Percentiles rank a stretch among this genome's conserved stretches.
These are phyloP conservation scores for Drosophila borborema DNA, from an alignment of 2,888 invertebrate species.

Conservation along the genomic window DNA sequence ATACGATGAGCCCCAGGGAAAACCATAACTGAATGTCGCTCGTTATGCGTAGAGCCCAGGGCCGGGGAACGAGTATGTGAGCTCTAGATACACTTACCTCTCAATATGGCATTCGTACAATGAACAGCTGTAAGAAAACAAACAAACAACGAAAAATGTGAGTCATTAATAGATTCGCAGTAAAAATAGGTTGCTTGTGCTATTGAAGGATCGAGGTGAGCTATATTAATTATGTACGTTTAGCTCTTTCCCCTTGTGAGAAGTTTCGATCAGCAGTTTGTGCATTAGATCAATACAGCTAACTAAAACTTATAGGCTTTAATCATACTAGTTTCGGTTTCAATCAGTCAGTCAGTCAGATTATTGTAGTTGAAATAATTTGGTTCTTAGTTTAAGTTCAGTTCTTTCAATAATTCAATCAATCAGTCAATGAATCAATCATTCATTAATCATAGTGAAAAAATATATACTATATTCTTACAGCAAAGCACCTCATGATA, in stretches of 20 bases:
- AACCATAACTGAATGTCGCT: constrained; percentile 17
- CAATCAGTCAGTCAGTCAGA: not conserved
- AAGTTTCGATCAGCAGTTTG: not conserved
- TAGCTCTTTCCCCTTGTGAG: not conserved
- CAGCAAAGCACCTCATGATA: too few species aligned
- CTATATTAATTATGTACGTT: not conserved
- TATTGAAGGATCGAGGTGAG: constrained; percentile 1
- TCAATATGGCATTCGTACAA: constrained; percentile 7
- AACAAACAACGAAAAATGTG: not conserved
- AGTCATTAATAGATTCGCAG: constrained; percentile 37
- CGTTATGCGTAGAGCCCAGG: not conserved
- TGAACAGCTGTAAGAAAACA: constrained; percentile 32
- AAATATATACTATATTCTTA: too few species aligned
- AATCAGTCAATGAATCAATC: not conserved
- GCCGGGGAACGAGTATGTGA: too few species aligned
- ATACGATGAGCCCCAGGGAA: constrained; percentile 54
- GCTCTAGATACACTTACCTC: constrained; percentile 42
- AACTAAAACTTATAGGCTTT: too few species aligned
- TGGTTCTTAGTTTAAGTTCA: too few species aligned
- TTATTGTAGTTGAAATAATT: too few species aligned
- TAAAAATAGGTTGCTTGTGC: constrained; percentile 28
- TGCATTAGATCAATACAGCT: not conserved
- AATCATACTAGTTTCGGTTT: not conserved
- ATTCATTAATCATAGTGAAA: not conserved
- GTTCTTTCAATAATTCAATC: not conserved